Evolutionary conservation across 2,888 invertebrate species (phyloP).

Genomic region (Nineta flava): DNA sequence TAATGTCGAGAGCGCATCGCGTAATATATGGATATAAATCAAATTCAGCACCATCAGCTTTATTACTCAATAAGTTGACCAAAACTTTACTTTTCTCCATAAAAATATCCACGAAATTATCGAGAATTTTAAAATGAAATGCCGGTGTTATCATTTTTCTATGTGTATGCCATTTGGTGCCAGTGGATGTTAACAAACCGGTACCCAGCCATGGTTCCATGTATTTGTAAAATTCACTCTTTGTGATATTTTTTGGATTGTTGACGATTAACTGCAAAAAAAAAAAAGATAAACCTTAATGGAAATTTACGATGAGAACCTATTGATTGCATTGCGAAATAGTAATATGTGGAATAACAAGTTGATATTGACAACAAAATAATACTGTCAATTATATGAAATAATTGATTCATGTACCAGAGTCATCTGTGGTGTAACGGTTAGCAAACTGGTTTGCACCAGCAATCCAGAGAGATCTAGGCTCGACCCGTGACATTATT

Average conservation of each 20-base stretch:
- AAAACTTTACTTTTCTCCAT: constrained; percentile 17
- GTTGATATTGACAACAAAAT: no score
- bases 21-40: constrained; percentile 20
- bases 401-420: no score
- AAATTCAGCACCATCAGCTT: constrained; percentile 17
- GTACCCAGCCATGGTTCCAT: constrained; percentile 4
- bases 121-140: constrained; percentile 21
- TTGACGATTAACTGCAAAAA: constrained; percentile 34
- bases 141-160: constrained; percentile 19
- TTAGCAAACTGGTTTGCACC: no score
- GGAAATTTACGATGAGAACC: no score
- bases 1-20: constrained; percentile 20
- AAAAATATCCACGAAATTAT: constrained; percentile 10
- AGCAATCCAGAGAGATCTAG: no score
- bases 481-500: no score
- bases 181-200: constrained; percentile 7
- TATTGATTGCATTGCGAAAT: no score
- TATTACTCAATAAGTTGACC: constrained; percentile 12
- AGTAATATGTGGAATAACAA: no score
- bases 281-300: background rate
- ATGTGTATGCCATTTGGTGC: constrained; percentile 17
- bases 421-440: no score
- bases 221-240: constrained; percentile 32
- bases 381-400: no score
- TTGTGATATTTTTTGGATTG: constrained; percentile 39